Conservation (phyloP, 1,140 invertebrate species). For the Macrocentrus cingulum region DNA sequence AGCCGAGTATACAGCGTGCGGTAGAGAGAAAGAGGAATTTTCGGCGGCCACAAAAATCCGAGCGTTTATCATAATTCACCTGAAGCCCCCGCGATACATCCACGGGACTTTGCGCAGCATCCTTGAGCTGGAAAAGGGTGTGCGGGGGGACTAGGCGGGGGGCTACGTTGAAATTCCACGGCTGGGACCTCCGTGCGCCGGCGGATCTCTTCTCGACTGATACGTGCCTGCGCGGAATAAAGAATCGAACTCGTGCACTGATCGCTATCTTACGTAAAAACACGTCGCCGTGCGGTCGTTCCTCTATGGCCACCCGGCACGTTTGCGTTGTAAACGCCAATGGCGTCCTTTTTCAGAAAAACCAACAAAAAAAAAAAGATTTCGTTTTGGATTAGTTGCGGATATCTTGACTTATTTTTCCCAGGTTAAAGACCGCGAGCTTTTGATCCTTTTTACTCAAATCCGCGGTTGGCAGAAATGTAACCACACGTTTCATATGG, state of each 20-base stretch:
- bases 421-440: too few species aligned
- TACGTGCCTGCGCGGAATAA: conserved; percentile 34
- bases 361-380: background rate
- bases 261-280: conserved; percentile 32
- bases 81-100: conserved; percentile 28
- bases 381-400: background rate
- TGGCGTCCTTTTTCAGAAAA: background rate
- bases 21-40: too few species aligned
- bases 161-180: conserved; percentile 22
- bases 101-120: conserved; percentile 6
- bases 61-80: conserved; percentile 49
- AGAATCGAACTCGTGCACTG: conserved; percentile 33
- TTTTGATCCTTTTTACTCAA: background rate
- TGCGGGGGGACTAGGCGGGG: background rate
- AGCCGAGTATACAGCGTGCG: too few species aligned
- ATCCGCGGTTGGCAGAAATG: too few species aligned
- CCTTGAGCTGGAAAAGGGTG: background rate
- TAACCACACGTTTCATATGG: conserved; percentile 1
- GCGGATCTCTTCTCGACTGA: conserved; percentile 30
- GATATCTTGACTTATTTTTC: background rate
- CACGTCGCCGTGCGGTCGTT: conserved; percentile 25
- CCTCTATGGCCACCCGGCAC: conserved; percentile 25
- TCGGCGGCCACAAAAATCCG: conserved; percentile 31
- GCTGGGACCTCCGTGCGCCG: conserved; percentile 24
- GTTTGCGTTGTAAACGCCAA: conserved; percentile 20